These are phyloP conservation scores for Branchipolynoe longqiensis DNA, from an alignment of 2,888 invertebrate genomes.

Conservation along the genomic window DNA sequence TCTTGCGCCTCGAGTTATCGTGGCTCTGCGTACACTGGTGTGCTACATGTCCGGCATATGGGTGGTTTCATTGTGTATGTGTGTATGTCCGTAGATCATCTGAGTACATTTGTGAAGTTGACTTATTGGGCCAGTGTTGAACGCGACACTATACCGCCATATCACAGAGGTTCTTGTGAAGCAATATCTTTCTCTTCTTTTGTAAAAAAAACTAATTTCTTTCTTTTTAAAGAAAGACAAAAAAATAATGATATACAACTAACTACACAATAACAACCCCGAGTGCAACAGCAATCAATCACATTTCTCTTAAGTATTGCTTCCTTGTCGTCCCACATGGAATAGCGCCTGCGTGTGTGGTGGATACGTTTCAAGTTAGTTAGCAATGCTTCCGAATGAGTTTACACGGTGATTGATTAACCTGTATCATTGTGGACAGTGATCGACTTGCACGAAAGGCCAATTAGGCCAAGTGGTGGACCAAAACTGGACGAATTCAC, in stretches of 20 bases:
- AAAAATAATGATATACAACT: not conserved
- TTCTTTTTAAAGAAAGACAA: too few species aligned
- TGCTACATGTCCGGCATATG: too few species aligned
- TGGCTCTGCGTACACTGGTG: too few species aligned
- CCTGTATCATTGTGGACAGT: not conserved
- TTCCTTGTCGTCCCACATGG: too few species aligned
- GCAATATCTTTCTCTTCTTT: too few species aligned
- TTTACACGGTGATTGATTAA: not conserved
- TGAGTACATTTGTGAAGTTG: too few species aligned
- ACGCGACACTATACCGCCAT: constrained; percentile 12
- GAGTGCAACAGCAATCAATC: not conserved
- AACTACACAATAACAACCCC: not conserved
- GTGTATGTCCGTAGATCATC: too few species aligned
- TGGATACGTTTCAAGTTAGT: too few species aligned
- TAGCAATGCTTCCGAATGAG: constrained; percentile 3
- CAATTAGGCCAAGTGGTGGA: not conserved
- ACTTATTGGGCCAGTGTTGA: constrained; percentile 14
- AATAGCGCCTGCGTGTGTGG: too few species aligned
- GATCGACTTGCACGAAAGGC: too few species aligned
- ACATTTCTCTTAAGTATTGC: too few species aligned
- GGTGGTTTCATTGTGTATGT: not conserved
- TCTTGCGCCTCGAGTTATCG: not conserved
- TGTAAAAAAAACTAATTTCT: too few species aligned
- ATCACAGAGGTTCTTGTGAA: constrained; percentile 37
- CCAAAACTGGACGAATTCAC: not conserved